Percentiles rank a stretch among this genome's conserved stretches.
Conservation (phyloP, 1,140 invertebrate genomes). For the Papilio helenus region DNA sequence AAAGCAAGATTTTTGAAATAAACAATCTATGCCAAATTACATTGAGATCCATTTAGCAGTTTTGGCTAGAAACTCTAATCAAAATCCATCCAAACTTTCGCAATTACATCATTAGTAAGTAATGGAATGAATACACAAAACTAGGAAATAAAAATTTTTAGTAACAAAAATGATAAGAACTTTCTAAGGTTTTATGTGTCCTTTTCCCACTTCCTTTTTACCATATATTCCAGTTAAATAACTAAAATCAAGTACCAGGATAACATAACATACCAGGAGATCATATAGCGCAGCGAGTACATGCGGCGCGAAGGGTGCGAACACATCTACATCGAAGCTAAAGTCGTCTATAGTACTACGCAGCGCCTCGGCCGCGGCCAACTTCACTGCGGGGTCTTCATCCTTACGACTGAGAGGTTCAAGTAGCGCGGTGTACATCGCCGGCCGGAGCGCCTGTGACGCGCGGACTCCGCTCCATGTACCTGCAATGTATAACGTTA, state of each 20-base stretch:
- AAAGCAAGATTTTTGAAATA: too few relatives aligned
- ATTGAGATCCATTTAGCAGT: too few relatives aligned
- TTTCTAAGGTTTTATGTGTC: too few relatives aligned
- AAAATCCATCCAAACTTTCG: too few relatives aligned
- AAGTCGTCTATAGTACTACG: constrained; percentile 95
- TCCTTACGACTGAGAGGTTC: constrained; percentile 85
- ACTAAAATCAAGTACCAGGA: not conserved
- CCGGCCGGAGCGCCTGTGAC: constrained; percentile 89
- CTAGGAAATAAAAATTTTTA: too few relatives aligned
- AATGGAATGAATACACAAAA: too few relatives aligned
- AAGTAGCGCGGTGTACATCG: constrained; percentile 91
- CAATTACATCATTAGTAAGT: too few relatives aligned
- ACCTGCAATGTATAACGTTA: constrained; percentile 68
- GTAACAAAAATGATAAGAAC: too few relatives aligned
- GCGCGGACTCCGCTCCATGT: constrained; percentile 95
- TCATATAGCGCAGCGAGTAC: constrained; percentile 91
- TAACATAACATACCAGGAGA: constrained; percentile 83
- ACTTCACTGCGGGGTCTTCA: constrained; percentile 92
- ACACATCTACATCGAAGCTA: constrained; percentile 94
- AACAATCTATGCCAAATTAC: too few relatives aligned
- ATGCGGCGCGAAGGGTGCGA: constrained; percentile 91
- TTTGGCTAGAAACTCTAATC: too few relatives aligned
- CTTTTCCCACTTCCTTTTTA: too few relatives aligned
- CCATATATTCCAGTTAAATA: not conserved
- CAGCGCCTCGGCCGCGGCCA: constrained; percentile 91